These are phyloP conservation scores for Ramazzottius varieornatus DNA, from an alignment of 2,888 invertebrate species.

Conservation along the genomic window DNA sequence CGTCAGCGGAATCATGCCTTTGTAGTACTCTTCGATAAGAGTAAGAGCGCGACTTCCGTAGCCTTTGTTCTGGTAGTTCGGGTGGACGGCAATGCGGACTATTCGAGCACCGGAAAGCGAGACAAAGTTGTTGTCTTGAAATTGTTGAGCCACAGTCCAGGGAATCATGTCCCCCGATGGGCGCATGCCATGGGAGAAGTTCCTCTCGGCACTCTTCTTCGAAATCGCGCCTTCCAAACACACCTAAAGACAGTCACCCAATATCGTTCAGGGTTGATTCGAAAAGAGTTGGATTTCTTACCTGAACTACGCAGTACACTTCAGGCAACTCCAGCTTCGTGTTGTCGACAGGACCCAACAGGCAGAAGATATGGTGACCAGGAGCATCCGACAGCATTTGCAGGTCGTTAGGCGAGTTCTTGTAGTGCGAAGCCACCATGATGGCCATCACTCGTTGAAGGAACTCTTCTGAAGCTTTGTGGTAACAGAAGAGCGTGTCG, in stretches of 20 bases:
- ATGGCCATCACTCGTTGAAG: slow-evolving; percentile 68
- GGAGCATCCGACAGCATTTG: slow-evolving; percentile 96
- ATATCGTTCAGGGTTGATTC: too few relatives aligned
- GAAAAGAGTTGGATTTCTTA: slow-evolving; percentile 14
- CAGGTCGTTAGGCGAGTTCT: slow-evolving; percentile 93
- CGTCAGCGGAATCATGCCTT: slow-evolving; percentile 44
- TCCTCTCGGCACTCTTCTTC: slow-evolving; percentile 41
- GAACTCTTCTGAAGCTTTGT: slow-evolving; percentile 54
- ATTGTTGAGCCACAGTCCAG: slow-evolving; percentile 91
- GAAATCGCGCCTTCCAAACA: slow-evolving; percentile 37
- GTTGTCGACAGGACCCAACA: slow-evolving; percentile 52
- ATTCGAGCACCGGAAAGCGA: slow-evolving; percentile 61
- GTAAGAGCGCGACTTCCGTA: slow-evolving; percentile 68
- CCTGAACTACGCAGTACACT: slow-evolving; percentile 69
- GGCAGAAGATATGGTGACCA: slow-evolving; percentile 81
- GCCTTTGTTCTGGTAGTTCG: slow-evolving; percentile 92
- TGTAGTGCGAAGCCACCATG: slow-evolving; percentile 92
- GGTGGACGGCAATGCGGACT: slow-evolving; percentile 90
- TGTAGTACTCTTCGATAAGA: slow-evolving; percentile 62
- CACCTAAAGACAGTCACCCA: too few relatives aligned
- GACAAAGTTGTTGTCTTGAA: slow-evolving; percentile 75
- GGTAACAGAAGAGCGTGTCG: slow-evolving; percentile 86
- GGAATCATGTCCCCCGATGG: slow-evolving; percentile 91
- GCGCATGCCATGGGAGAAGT: slow-evolving; percentile 55
- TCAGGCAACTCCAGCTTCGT: slow-evolving; percentile 48